Percentiles rank a stretch among this genome's conserved stretches.
Conservation (phyloP, 2,797 vertebrate species). For the Gobio occitaniae region DNA sequence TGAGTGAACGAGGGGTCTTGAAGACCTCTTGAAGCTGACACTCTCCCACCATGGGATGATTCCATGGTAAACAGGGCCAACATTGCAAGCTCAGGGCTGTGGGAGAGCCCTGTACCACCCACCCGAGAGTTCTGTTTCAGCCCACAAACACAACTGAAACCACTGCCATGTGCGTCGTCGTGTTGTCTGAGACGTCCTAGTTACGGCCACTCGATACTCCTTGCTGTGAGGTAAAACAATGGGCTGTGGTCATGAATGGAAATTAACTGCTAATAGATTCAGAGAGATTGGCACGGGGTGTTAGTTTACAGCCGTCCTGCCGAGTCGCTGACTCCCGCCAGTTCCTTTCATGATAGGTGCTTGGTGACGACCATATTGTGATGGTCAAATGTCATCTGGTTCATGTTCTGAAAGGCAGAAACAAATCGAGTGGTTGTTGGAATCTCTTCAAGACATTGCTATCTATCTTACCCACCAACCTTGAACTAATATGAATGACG, state of each 20-base stretch:
- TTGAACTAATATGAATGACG: conserved; percentile 4
- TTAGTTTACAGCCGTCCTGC: conserved; percentile 56
- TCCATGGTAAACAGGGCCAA: conserved; percentile 62
- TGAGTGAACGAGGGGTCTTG: conserved; percentile 62
- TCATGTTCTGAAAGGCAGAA: conserved; percentile 34
- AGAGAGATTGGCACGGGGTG: conserved; percentile 59
- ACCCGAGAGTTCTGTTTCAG: conserved; percentile 47
- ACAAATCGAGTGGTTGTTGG: conserved; percentile 43
- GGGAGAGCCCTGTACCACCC: conserved; percentile 58
- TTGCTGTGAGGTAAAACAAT: conserved; percentile 61
- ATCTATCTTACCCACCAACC: conserved; percentile 17
- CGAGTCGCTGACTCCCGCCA: conserved; percentile 5
- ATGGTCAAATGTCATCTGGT: conserved; percentile 50
- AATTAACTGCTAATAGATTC: conserved; percentile 70
- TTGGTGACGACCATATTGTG: conserved; percentile 20
- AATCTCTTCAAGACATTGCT: conserved; percentile 30
- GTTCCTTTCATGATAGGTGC: conserved; percentile 18
- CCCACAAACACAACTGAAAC: conserved; percentile 63
- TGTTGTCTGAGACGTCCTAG: conserved; percentile 65
- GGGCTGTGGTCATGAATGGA: conserved; percentile 66
- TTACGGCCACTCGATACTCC: conserved; percentile 61
- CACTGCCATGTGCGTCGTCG: conserved; percentile 58
- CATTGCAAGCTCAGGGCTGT: conserved; percentile 52
- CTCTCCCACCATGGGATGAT: conserved; percentile 68
- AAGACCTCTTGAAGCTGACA: conserved; percentile 54